A percentile compares a stretch with the other conserved stretches of the same genome.
Conservation (phyloP, 2,888 invertebrate species). For the Lepidochitona cinerea region DNA sequence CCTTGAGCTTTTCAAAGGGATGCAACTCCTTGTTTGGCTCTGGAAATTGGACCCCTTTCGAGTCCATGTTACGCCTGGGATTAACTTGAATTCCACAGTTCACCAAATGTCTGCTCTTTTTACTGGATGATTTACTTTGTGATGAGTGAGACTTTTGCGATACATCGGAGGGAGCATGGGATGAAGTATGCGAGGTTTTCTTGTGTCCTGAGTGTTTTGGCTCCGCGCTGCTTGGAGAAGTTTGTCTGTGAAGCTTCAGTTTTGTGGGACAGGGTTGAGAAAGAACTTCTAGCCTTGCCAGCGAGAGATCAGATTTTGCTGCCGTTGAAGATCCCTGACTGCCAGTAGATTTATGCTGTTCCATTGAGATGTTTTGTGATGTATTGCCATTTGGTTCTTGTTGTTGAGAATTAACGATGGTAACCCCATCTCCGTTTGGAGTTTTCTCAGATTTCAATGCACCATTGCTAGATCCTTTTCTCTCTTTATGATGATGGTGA, state of each 20-base stretch:
- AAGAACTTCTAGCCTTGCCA: background rate
- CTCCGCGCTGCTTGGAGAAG: background rate
- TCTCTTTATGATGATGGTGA: slow-evolving; percentile 7
- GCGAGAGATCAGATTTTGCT: slow-evolving; percentile 5
- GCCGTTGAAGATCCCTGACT: background rate
- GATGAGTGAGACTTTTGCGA: background rate
- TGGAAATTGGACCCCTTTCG: slow-evolving; percentile 47
- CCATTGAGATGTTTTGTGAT: slow-evolving; percentile 29
- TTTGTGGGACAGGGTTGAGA: slow-evolving; percentile 1
- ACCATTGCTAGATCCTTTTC: background rate
- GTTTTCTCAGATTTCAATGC: background rate
- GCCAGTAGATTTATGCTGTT: background rate
- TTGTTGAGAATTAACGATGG: background rate
- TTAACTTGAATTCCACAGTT: slow-evolving; percentile 61
- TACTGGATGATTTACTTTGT: slow-evolving; percentile 26
- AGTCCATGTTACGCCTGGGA: slow-evolving; percentile 45
- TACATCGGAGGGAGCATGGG: background rate
- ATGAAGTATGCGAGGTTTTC: background rate
- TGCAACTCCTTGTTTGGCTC: background rate
- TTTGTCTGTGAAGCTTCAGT: slow-evolving; percentile 3
- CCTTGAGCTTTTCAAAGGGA: slow-evolving; percentile 9
- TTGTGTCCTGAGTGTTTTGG: background rate
- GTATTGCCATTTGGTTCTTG: slow-evolving; percentile 13
- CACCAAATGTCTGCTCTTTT: slow-evolving; percentile 34
- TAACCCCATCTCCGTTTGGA: background rate